phyloP scores from a whole-genome alignment of 2,113 vertebrate species.

The Oxygymnocypris stewartii region DNA sequence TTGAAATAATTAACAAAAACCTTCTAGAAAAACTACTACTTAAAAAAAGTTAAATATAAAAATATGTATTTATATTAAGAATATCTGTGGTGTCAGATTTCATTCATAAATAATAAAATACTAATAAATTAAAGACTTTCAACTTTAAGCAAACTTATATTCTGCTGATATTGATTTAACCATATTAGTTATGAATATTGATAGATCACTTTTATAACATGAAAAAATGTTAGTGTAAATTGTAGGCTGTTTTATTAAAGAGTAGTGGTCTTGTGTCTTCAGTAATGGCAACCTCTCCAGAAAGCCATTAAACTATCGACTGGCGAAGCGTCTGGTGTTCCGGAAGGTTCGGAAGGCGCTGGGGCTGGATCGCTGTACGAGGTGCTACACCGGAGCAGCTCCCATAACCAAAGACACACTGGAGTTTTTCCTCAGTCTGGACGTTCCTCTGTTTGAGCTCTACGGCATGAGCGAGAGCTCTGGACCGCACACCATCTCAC shows the following conservation, averaged over 20 bases:
- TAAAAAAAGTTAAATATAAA: not conserved
- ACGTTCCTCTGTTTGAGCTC: constrained; percentile 84
- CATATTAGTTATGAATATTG: not conserved
- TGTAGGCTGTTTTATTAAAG: not conserved
- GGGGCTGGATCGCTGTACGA: constrained; percentile 85
- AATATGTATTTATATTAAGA: not conserved
- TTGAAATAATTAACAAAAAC: too few species aligned
- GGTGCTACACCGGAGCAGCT: constrained; percentile 84
- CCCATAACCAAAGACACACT: constrained; percentile 86
- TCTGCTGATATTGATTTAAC: not conserved
- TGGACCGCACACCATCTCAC: constrained; percentile 83
- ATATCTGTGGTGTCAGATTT: not conserved
- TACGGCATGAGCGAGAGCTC: constrained; percentile 93
- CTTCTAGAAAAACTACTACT: not conserved
- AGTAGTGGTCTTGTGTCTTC: not conserved
- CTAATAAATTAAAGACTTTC: not conserved
- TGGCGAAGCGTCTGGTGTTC: constrained; percentile 86
- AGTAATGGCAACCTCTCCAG: constrained; percentile 47
- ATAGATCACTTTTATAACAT: not conserved
- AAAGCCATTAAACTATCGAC: constrained; percentile 75
- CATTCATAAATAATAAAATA: not conserved
- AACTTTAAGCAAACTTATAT: too few species aligned
- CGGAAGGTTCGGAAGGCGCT: constrained; percentile 81
- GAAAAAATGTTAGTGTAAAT: not conserved
- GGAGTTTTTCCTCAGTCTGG: constrained; percentile 92